Percentiles rank a stretch among this genome's conserved stretches.
These are phyloP conservation scores for Agapornis roseicollis DNA, from an alignment of 2,113 vertebrate genomes.

Conservation along the genomic window DNA sequence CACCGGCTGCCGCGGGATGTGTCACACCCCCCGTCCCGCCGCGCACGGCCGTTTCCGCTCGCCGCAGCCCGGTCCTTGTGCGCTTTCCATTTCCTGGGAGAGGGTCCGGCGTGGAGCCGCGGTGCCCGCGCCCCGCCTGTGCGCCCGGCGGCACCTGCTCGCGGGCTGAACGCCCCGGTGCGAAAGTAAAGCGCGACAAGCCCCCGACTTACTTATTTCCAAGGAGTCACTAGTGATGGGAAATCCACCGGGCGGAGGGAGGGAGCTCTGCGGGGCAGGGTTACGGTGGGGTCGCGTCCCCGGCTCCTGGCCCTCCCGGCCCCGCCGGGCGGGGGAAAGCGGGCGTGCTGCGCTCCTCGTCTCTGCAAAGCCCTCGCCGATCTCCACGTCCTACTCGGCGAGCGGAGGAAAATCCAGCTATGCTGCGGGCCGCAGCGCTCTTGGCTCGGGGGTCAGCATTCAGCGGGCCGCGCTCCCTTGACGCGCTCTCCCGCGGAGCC, in stretches of 20 bases:
- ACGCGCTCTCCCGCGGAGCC: neutral
- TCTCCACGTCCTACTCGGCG: neutral
- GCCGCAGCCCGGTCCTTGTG: neutral
- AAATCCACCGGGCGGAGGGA: constrained; percentile 71
- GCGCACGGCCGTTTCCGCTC: too few species aligned
- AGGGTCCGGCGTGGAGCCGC: neutral
- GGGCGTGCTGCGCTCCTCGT: neutral
- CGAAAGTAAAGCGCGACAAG: neutral
- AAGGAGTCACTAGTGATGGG: constrained; percentile 64
- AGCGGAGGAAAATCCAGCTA: constrained; percentile 7
- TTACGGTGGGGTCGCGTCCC: neutral
- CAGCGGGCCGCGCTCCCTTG: neutral
- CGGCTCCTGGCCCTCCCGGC: neutral
- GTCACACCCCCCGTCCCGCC: neutral
- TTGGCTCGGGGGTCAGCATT: neutral
- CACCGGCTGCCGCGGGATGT: neutral
- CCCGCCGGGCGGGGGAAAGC: neutral
- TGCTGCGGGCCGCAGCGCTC: neutral
- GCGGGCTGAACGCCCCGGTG: neutral
- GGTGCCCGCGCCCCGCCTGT: neutral
- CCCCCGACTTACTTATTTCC: constrained; percentile 73
- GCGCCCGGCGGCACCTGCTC: constrained; percentile 49
- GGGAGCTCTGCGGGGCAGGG: neutral
- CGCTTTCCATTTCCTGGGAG: neutral
- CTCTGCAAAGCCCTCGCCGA: neutral